phyloP scores from a whole-genome alignment of 1,140 invertebrate genomes.

The Drosophila nigromelanica region DNA sequence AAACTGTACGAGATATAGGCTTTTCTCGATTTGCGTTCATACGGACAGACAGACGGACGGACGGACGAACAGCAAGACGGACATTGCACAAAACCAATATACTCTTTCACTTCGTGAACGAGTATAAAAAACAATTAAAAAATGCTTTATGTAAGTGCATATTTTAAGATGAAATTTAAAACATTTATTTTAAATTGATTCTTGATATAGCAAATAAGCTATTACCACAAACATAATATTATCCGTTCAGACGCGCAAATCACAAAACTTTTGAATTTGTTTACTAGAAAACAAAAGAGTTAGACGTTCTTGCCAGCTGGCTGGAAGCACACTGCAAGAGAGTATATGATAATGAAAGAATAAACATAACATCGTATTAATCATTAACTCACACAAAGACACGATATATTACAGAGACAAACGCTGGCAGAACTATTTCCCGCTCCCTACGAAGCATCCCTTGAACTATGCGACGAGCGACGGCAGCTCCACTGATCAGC shows the following conservation, averaged over 20 bases:
- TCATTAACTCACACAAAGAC: constrained; percentile 16
- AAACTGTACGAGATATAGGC: too few species aligned
- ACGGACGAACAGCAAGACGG: too few species aligned
- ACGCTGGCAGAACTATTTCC: constrained; percentile 46
- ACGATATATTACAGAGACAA: constrained; percentile 12
- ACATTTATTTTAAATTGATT: background rate
- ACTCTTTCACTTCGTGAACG: too few species aligned
- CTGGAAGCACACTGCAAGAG: constrained; percentile 36
- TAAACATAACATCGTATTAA: background rate
- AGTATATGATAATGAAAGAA: background rate
- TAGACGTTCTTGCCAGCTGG: constrained; percentile 38
- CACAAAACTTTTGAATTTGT: constrained; percentile 9
- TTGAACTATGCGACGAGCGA: constrained; percentile 41
- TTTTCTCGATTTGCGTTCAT: too few species aligned
- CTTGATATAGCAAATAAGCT: background rate
- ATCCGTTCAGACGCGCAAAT: background rate
- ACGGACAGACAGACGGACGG: too few species aligned
- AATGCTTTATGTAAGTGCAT: too few species aligned
- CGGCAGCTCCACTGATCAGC: constrained; percentile 36
- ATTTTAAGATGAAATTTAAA: background rate
- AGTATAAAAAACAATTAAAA: too few species aligned
- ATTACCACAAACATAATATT: background rate
- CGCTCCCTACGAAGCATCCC: constrained; percentile 55
- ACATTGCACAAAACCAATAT: too few species aligned
- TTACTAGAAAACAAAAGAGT: background rate